Evolutionary conservation across 2,797 vertebrate species (phyloP).

Genomic region (Uromys caudimaculatus): DNA sequence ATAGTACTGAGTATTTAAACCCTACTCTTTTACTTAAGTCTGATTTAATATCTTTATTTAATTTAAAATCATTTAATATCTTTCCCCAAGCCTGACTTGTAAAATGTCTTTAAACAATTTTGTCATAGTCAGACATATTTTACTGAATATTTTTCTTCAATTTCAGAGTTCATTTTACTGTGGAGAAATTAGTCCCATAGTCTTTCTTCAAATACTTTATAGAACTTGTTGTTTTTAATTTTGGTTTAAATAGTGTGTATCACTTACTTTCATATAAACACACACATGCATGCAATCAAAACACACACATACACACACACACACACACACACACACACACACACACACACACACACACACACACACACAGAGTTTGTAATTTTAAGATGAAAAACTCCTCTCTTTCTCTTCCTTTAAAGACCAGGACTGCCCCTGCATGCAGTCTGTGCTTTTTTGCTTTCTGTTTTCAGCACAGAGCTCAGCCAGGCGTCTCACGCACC

Average conservation of each 20-base stretch:
- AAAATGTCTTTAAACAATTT: background rate
- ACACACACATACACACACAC: background rate
- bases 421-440: background rate
- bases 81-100: background rate
- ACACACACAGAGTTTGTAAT: background rate
- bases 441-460: background rate
- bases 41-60: background rate
- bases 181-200: background rate
- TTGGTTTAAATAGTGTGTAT: background rate
- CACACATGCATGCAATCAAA: background rate
- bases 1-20: conserved; percentile 48
- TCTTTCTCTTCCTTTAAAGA: conserved; percentile 26
- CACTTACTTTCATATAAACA: background rate
- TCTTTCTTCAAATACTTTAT: conserved; percentile 2
- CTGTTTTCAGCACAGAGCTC: background rate
- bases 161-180: background rate
- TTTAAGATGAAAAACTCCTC: conserved; percentile 35
- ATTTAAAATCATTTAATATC: background rate
- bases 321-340: background rate
- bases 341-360: background rate
- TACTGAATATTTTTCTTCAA: conserved; percentile 13
- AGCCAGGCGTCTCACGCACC: background rate
- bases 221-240: conserved; percentile 24
- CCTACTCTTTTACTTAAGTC: conserved; percentile 27
- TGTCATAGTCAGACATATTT: background rate